A percentile compares a stretch with the other conserved stretches of the same genome.
These are phyloP conservation scores for Dugesia japonica DNA, from an alignment of 2,888 invertebrate genomes.

Conservation along the genomic window DNA sequence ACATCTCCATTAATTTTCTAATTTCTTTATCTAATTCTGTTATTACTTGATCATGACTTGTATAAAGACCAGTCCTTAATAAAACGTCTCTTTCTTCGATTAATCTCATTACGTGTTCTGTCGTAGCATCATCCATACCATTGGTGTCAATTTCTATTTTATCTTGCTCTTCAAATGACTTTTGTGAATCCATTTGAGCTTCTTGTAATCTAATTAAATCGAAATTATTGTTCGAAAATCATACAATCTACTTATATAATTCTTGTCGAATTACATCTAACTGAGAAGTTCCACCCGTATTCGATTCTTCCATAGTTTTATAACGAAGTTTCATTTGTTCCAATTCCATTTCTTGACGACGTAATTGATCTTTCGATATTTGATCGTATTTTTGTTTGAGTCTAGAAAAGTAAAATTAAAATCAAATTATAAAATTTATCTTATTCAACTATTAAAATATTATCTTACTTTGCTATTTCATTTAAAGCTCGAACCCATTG, in stretches of 20 bases:
- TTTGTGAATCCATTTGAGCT: neutral
- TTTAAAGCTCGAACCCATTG: slow-evolving; percentile 48
- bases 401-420: neutral
- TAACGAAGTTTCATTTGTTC: slow-evolving; percentile 12
- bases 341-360: neutral
- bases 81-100: slow-evolving; percentile 47
- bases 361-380: neutral
- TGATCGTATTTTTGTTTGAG: neutral
- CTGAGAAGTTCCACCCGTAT: neutral
- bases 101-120: slow-evolving; percentile 43
- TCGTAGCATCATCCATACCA: neutral
- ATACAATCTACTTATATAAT: neutral
- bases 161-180: neutral
- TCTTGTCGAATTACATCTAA: neutral
- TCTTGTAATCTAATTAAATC: neutral
- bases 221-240: neutral
- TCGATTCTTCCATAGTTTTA: neutral
- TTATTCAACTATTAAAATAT: too few species aligned
- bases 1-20: slow-evolving; percentile 35
- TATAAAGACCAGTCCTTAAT: slow-evolving; percentile 48
- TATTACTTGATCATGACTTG: slow-evolving; percentile 46
- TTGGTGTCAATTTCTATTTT: neutral
- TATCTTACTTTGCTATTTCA: slow-evolving; percentile 41
- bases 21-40: slow-evolving; percentile 48
- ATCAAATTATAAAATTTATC: too few species aligned